Percentiles rank a stretch among this genome's conserved stretches.
phyloP scores from a whole-genome alignment of 2,888 invertebrate species.

The Phengaris alcon region DNA sequence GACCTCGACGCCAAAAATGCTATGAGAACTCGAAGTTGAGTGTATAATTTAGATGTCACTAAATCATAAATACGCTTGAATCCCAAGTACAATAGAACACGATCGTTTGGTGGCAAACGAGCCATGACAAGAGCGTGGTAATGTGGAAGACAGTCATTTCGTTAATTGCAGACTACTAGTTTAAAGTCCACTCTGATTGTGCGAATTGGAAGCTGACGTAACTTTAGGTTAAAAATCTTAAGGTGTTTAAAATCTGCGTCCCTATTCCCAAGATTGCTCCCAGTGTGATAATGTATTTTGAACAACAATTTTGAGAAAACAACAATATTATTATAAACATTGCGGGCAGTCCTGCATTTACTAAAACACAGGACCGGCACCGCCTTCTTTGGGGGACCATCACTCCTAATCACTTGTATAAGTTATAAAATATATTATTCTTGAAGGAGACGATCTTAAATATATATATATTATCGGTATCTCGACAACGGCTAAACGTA shows the following conservation, averaged over 20 bases:
- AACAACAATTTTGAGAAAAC: too few species aligned
- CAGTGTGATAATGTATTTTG: too few species aligned
- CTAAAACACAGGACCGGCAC: too few species aligned
- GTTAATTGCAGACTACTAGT: slow-evolving; percentile 37
- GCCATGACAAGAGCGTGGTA: slow-evolving; percentile 39
- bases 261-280: too few species aligned
- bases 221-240: neutral
- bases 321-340: too few species aligned
- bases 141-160: slow-evolving; percentile 40
- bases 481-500: too few species aligned
- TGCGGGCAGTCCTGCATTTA: too few species aligned
- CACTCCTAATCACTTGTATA: too few species aligned
- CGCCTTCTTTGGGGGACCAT: too few species aligned
- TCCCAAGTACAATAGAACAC: slow-evolving; percentile 17
- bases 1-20: neutral
- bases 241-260: neutral
- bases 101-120: slow-evolving; percentile 35
- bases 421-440: too few species aligned
- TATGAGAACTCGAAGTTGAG: slow-evolving; percentile 6
- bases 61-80: slow-evolving; percentile 5
- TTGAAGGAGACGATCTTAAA: too few species aligned
- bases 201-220: neutral
- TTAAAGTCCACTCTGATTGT: slow-evolving; percentile 6
- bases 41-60: slow-evolving; percentile 18
- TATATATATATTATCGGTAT: too few species aligned